A percentile compares a stretch with the other conserved stretches of the same genome.
Conservation (phyloP, 2,797 vertebrate species). For the Gymnodraco acuticeps region DNA sequence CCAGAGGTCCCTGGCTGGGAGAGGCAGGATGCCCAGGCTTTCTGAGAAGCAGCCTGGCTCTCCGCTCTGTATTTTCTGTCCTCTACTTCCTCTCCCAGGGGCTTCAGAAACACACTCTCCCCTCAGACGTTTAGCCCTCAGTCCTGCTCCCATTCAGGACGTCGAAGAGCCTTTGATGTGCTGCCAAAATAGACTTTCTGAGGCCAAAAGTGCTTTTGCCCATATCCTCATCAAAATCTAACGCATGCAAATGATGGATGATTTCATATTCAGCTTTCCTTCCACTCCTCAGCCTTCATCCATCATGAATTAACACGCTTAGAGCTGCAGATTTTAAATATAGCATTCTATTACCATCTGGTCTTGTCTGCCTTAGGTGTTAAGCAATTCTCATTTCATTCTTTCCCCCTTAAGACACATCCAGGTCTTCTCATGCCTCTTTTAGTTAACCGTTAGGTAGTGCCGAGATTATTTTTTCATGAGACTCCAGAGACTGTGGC, state of each 20-base stretch:
- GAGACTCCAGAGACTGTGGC: slow-evolving; percentile 44
- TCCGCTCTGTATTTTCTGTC: slow-evolving; percentile 64
- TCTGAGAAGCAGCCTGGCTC: slow-evolving; percentile 65
- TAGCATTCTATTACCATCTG: slow-evolving; percentile 51
- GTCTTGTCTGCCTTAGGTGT: slow-evolving; percentile 34
- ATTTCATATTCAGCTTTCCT: slow-evolving; percentile 35
- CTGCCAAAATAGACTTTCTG: slow-evolving; percentile 67
- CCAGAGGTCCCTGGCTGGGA: slow-evolving; percentile 76
- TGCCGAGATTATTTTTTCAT: slow-evolving; percentile 36
- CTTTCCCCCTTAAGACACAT: slow-evolving; percentile 22
- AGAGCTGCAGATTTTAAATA: slow-evolving; percentile 41
- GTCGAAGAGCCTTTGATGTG: slow-evolving; percentile 71
- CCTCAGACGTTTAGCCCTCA: slow-evolving; percentile 68
- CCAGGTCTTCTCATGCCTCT: slow-evolving; percentile 21
- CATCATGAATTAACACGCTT: slow-evolving; percentile 50
- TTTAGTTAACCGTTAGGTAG: slow-evolving; percentile 9
- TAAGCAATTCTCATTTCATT: slow-evolving; percentile 36
- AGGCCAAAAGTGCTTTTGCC: slow-evolving; percentile 47
- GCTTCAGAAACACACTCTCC: slow-evolving; percentile 70
- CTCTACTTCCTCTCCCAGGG: slow-evolving; percentile 72
- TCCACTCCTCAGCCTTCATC: slow-evolving; percentile 32
- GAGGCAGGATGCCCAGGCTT: slow-evolving; percentile 80
- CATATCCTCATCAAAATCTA: slow-evolving; percentile 39
- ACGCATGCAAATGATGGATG: slow-evolving; percentile 28
- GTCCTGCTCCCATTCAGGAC: slow-evolving; percentile 77